Percentiles rank a stretch among this genome's conserved stretches.
Evolutionary conservation across 1,140 invertebrate genomes (phyloP).

Genomic region (Geopemphigus sp.): DNA sequence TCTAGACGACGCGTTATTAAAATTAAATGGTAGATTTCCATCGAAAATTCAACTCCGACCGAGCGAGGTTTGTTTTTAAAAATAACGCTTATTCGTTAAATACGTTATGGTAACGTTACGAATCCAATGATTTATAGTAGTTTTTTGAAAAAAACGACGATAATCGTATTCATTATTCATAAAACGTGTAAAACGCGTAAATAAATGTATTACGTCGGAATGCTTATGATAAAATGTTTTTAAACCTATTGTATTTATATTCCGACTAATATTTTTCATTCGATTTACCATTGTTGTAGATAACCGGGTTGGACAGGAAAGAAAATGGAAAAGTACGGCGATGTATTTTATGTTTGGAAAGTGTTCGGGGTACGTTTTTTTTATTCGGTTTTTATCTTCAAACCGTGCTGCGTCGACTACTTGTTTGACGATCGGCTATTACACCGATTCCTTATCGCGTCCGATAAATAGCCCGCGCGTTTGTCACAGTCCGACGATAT

Average conservation of each 20-base stretch:
- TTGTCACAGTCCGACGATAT: constrained; percentile 46
- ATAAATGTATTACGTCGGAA: neutral
- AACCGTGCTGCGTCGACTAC: constrained; percentile 22
- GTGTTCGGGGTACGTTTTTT: neutral
- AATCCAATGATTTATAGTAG: constrained; percentile 15
- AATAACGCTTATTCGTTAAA: too few species aligned
- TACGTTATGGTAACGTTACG: neutral
- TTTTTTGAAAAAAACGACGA: too few species aligned
- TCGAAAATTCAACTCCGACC: too few species aligned
- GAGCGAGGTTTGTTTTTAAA: too few species aligned
- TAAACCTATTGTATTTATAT: neutral
- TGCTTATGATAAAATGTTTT: constrained; percentile 1
- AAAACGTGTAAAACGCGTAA: constrained; percentile 15
- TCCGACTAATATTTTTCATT: constrained; percentile 13
- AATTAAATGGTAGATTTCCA: too few species aligned
- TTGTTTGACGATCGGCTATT: constrained; percentile 46
- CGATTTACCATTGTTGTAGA: neutral
- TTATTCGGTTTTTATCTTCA: constrained; percentile 27
- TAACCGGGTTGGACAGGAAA: neutral
- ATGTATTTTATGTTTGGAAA: constrained; percentile 24
- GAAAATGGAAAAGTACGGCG: neutral
- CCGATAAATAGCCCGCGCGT: constrained; percentile 24
- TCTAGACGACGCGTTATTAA: too few species aligned
- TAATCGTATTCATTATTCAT: neutral
- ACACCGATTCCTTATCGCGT: constrained; percentile 34